Conservation (phyloP, 2,888 invertebrate genomes). For the Hypena proboscidalis region DNA sequence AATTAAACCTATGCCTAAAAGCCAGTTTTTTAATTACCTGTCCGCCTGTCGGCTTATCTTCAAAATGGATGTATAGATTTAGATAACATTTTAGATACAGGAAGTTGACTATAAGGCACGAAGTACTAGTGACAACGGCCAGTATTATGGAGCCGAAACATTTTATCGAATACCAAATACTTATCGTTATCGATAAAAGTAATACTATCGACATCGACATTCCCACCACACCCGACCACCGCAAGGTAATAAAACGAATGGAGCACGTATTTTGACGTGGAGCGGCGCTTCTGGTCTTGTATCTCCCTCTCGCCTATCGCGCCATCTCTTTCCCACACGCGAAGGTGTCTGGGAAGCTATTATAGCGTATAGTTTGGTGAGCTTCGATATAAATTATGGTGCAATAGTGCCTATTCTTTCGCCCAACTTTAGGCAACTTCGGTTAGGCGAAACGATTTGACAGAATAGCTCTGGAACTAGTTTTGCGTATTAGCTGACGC, state of each 20-base stretch:
- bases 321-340: slow-evolving; percentile 60
- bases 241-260: slow-evolving; percentile 83
- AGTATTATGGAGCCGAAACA: no score
- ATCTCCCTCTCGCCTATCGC: slow-evolving; percentile 59
- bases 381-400: slow-evolving; percentile 80
- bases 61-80: no score
- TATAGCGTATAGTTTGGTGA: slow-evolving; percentile 75
- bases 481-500: not conserved
- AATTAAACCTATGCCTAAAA: no score
- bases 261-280: slow-evolving; percentile 85
- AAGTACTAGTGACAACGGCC: no score
- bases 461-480: slow-evolving; percentile 41
- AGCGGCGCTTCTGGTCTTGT: slow-evolving; percentile 83
- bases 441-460: slow-evolving; percentile 65
- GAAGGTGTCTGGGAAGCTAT: slow-evolving; percentile 80
- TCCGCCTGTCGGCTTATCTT: no score
- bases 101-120: no score
- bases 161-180: not conserved
- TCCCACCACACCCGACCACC: slow-evolving; percentile 49
- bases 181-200: slow-evolving; percentile 14
- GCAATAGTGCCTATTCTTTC: slow-evolving; percentile 80
- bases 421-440: slow-evolving; percentile 60
- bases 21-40: no score
- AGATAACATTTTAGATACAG: no score
- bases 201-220: slow-evolving; percentile 60